Evolutionary conservation across 2,888 invertebrate genomes (phyloP).

Genomic region (Chaitophorus viminalis): DNA sequence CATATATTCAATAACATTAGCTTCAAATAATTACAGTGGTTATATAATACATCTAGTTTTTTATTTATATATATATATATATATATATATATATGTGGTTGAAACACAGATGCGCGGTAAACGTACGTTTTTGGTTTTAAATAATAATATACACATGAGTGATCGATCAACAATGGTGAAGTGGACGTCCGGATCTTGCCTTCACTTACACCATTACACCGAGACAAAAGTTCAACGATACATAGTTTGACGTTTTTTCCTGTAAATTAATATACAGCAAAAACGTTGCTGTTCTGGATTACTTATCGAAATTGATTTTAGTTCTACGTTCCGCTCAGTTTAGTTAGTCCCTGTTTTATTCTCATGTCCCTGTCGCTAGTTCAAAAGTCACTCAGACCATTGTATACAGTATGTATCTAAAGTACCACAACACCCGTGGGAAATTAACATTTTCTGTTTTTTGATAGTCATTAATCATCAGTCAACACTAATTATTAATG

Average conservation of each 20-base stretch:
- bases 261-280: neutral
- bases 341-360: neutral
- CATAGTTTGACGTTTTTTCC: neutral
- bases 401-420: too few species aligned
- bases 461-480: too few species aligned
- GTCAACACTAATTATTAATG: too few species aligned
- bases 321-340: neutral
- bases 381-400: too few species aligned
- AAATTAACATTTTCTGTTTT: too few species aligned
- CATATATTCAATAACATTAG: too few species aligned
- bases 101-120: neutral
- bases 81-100: too few species aligned
- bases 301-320: neutral
- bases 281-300: neutral
- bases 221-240: neutral
- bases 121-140: neutral
- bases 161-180: neutral
- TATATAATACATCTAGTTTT: too few species aligned
- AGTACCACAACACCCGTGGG: too few species aligned
- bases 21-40: too few species aligned
- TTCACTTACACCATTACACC: neutral
- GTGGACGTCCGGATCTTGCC: neutral
- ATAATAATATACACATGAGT: neutral
- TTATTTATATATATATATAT: too few species aligned
- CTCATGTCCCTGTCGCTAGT: too few species aligned